Evolutionary conservation across 2,888 invertebrate species (phyloP), one percentile per base, ranked within the genome.

Genomic region (Macrophya alboannulata): DNA sequence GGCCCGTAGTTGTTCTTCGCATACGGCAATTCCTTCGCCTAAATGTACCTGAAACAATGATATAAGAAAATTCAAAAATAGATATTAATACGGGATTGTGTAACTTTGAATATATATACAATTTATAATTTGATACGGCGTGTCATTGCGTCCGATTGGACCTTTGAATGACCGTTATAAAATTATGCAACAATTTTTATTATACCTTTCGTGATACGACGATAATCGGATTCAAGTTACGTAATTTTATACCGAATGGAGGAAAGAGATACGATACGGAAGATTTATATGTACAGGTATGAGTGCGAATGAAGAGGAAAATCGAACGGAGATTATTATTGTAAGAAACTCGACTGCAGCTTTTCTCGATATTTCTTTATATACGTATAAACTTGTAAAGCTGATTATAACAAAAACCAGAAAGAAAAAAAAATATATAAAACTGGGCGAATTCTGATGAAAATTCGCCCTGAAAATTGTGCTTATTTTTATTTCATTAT

Each of bases 11-110:
- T 96, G 94, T 91, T 96, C 96, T 91, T 96, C 96, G 92, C 96
- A 96, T 85, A 97, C 96, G 93, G 96, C 96, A 87, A 97, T 96
- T 86, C 97, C 97, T 90, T 96, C 96, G 76, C 96, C 96, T 90
- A 96, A 94, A 93, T 96, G 96, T 91, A 96, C 96, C 96, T 96
- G 94, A 15, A 89, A 87, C 84, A 86, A 25, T 48, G 6, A 79
- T 62, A 77, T 45, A 51, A 17, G 25, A n/a, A 77, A 15, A 37
- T 71, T 8, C 21, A 68, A 40, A n/a, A 21, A 21, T 76, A 86
- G 71, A 81, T 21, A n/a, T 4, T n/a, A n/a, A n/a, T n/a, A n/a
- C n/a, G n/a, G 17, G 12, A 1, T 74, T 74, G 12, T 43, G 12
- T 43, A 85, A 74, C 82, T 65, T 31, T 12, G 37, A 84, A 81